These are phyloP conservation scores for Pseudochirops corinnae DNA, from an alignment of 2,797 vertebrate species.

Conservation along the genomic window DNA sequence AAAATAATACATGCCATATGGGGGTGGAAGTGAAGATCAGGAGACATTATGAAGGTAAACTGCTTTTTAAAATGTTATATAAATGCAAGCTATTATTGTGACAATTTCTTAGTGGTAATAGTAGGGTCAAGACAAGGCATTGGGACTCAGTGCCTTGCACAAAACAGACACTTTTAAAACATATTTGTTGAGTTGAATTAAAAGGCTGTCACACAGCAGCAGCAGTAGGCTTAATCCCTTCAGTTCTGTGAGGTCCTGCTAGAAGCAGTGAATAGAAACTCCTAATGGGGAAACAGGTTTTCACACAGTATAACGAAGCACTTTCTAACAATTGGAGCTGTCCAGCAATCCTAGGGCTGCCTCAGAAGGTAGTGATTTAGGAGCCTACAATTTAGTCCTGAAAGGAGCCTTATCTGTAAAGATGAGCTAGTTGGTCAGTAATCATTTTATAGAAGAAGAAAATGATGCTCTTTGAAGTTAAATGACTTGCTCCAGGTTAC, in stretches of 20 bases:
- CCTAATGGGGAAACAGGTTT: not conserved
- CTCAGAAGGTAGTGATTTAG: not conserved
- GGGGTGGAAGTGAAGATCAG: not conserved
- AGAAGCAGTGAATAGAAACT: not conserved
- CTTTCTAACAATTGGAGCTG: not conserved
- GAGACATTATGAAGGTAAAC: not conserved
- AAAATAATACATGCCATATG: not conserved
- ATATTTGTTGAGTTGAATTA: not conserved
- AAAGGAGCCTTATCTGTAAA: not conserved
- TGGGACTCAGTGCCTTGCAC: not conserved
- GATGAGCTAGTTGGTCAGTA: not conserved
- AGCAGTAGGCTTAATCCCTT: not conserved
- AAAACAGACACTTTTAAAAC: not conserved
- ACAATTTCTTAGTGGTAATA: not conserved
- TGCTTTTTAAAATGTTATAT: not conserved
- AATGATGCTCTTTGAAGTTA: not conserved
- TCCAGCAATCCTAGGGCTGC: not conserved
- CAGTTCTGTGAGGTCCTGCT: not conserved
- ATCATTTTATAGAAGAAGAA: not conserved
- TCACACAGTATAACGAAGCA: not conserved
- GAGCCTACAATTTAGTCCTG: not conserved
- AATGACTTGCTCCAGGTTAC: not conserved
- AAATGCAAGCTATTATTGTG: not conserved
- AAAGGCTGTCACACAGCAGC: not conserved
- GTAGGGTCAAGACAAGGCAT: not conserved